Percentiles rank a stretch among this genome's conserved stretches.
These are phyloP conservation scores for Volucella bombylans DNA, from an alignment of 2,888 invertebrate species.

Conservation along the genomic window DNA sequence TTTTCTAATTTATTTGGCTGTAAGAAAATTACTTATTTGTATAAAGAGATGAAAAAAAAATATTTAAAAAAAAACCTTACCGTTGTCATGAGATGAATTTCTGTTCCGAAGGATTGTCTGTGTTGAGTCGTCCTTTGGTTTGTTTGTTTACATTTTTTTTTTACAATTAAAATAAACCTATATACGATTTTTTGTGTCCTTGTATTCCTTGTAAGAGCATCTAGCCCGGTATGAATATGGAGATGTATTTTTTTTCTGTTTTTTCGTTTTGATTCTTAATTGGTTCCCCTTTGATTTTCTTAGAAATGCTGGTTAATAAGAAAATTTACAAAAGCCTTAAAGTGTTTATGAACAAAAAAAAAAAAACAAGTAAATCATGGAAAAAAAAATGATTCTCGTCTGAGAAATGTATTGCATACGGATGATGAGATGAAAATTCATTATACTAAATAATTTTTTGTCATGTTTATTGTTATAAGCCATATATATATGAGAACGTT, in stretches of 20 bases:
- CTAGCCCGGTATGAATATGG: slow-evolving; percentile 68
- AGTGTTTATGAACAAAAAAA: slow-evolving; percentile 34
- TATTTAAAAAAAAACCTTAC: neutral
- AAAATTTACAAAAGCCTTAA: slow-evolving; percentile 17
- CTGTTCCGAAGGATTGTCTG: slow-evolving; percentile 61
- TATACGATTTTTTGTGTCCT: slow-evolving; percentile 48
- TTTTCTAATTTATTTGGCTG: slow-evolving; percentile 58
- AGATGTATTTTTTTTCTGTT: slow-evolving; percentile 44
- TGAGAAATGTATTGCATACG: slow-evolving; percentile 60
- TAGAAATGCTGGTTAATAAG: slow-evolving; percentile 57
- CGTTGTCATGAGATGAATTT: slow-evolving; percentile 62
- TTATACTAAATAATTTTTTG: slow-evolving; percentile 49
- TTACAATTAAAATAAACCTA: neutral
- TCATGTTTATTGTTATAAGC: slow-evolving; percentile 69
- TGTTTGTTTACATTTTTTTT: slow-evolving; percentile 42
- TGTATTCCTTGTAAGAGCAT: slow-evolving; percentile 65
- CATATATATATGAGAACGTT: slow-evolving; percentile 64
- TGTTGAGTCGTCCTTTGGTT: slow-evolving; percentile 61
- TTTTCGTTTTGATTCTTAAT: slow-evolving; percentile 6
- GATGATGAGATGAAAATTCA: slow-evolving; percentile 58
- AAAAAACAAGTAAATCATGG: slow-evolving; percentile 18
- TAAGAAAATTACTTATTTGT: slow-evolving; percentile 41
- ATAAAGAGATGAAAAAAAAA: slow-evolving; percentile 37
- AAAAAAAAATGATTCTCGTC: slow-evolving; percentile 31
- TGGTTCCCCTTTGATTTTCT: slow-evolving; percentile 4